A percentile compares a stretch with the other conserved stretches of the same genome.
phyloP scores from a whole-genome alignment of 30 jellyfish, hydroid and myxozoan genomes.

The Turritopsis dohrnii region DNA sequence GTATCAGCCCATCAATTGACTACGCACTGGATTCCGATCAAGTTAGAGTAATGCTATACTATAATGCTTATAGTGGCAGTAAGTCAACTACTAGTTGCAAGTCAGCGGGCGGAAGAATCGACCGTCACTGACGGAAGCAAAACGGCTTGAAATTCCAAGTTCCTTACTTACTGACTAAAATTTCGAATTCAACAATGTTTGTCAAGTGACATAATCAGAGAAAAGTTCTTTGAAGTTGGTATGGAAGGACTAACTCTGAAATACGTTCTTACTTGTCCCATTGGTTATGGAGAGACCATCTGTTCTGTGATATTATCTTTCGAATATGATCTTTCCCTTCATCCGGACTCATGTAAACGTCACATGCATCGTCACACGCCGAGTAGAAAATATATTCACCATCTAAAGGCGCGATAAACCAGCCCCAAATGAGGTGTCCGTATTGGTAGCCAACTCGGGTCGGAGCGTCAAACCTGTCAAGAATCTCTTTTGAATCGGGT shows the following conservation, averaged over 20 bases:
- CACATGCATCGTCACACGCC: slow-evolving; percentile 98
- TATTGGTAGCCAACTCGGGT: slow-evolving; percentile 89
- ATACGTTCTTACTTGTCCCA: slow-evolving; percentile 81
- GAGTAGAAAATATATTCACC: slow-evolving; percentile 90
- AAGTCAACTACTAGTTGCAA: no score
- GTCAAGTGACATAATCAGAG: no score
- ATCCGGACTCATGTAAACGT: slow-evolving; percentile 84
- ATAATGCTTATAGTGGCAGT: no score
- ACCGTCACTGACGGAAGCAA: no score
- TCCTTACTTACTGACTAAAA: no score
- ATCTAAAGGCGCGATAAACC: slow-evolving; percentile 97
- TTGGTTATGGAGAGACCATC: slow-evolving; percentile 92
- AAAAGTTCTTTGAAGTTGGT: no score
- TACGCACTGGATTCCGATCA: no score
- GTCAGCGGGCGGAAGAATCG: no score
- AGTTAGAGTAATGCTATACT: no score
- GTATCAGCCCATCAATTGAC: no score
- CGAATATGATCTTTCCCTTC: slow-evolving; percentile 90
- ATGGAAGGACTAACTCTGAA: neutral
- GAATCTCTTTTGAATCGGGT: slow-evolving; percentile 86
- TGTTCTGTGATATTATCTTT: slow-evolving; percentile 82
- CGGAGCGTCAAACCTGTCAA: slow-evolving; percentile 88
- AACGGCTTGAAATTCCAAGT: no score
- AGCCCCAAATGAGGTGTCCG: slow-evolving; percentile 96
- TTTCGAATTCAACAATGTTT: no score